These are phyloP conservation scores for Scaptomyza caliginosa DNA, from an alignment of 2,888 invertebrate species.

Conservation along the genomic window DNA sequence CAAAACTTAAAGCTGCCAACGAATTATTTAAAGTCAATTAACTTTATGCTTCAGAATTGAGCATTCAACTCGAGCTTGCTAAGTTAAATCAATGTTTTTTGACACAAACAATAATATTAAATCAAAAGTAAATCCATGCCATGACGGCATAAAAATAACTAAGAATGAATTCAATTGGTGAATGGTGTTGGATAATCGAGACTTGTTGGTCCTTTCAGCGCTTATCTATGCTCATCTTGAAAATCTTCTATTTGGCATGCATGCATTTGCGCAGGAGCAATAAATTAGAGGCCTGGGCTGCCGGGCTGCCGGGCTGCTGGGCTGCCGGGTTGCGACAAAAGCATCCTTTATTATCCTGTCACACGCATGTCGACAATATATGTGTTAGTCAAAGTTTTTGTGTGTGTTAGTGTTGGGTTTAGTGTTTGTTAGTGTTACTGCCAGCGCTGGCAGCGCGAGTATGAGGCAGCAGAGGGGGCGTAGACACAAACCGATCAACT, in stretches of 20 bases:
- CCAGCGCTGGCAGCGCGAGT: too few relatives aligned
- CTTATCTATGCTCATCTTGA: slow-evolving; percentile 37
- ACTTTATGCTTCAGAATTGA: too few relatives aligned
- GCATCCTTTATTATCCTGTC: slow-evolving; percentile 67
- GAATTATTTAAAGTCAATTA: neutral
- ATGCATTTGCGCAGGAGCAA: slow-evolving; percentile 36
- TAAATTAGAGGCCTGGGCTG: slow-evolving; percentile 31
- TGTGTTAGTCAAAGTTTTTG: neutral
- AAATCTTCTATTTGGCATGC: slow-evolving; percentile 47
- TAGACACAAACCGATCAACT: slow-evolving; percentile 33
- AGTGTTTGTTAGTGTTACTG: slow-evolving; percentile 15
- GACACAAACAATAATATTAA: neutral
- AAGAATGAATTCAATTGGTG: neutral
- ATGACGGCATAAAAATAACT: neutral
- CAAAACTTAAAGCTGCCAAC: neutral
- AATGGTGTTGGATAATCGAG: neutral
- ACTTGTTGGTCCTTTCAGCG: neutral
- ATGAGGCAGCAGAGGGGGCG: slow-evolving; percentile 14
- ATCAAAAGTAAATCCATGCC: neutral
- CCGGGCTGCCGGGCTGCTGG: slow-evolving; percentile 1
- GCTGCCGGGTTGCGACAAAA: slow-evolving; percentile 43
- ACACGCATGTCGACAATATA: slow-evolving; percentile 58
- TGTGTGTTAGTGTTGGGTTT: neutral
- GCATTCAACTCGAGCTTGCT: too few relatives aligned
- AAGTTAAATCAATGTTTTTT: too few relatives aligned